Evolutionary conservation across 2,797 vertebrate species (phyloP).

Genomic region (Ciconia nigra): DNA sequence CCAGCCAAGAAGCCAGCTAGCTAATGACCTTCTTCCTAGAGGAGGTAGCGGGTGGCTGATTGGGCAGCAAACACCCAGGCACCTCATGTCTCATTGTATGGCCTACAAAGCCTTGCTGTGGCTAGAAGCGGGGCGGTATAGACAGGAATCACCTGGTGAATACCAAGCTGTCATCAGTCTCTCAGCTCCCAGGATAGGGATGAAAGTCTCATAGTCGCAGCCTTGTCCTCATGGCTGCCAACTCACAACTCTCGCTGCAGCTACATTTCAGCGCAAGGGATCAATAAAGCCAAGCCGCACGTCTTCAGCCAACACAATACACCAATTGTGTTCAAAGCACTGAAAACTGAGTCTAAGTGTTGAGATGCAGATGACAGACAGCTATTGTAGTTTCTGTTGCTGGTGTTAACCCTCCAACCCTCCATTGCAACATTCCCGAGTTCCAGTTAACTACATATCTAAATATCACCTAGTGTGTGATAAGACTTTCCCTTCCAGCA

Average conservation of each 20-base stretch:
- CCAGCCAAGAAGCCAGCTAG: neutral
- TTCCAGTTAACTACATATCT: neutral
- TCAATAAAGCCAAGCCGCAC: rapidly evolving
- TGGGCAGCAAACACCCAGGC: neutral
- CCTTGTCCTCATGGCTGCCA: neutral
- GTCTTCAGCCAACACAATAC: neutral
- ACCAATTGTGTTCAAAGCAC: neutral
- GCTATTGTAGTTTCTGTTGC: neutral
- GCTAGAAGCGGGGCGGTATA: rapidly evolving
- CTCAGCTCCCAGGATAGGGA: neutral
- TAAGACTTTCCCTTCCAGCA: neutral
- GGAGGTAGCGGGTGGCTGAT: neutral
- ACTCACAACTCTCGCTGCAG: neutral
- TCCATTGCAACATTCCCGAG: rapidly evolving
- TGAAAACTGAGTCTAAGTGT: neutral
- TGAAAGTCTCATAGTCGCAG: neutral
- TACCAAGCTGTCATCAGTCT: neutral
- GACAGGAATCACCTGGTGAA: neutral
- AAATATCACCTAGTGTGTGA: neutral
- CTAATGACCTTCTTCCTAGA: neutral
- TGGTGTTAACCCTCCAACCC: neutral
- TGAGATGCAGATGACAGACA: neutral
- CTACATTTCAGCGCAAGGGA: neutral
- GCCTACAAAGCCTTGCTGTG: neutral
- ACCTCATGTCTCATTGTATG: neutral